Conservation (phyloP, 2,888 invertebrate genomes). For the Eubasilissa splendida region DNA sequence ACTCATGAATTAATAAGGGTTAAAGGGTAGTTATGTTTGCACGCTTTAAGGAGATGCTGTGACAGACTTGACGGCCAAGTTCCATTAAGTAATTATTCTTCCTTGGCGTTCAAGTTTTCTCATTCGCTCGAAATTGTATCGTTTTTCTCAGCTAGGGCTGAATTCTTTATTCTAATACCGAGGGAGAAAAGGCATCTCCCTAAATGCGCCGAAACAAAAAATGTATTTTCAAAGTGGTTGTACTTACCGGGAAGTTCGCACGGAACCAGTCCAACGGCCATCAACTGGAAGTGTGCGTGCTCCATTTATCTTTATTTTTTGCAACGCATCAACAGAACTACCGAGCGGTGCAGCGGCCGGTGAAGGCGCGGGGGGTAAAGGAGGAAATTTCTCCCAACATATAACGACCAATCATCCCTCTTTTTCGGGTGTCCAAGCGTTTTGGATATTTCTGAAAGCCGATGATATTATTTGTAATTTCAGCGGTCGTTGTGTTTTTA, state of each 20-base stretch:
- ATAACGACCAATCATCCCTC: constrained; percentile 57
- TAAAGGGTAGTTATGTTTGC: too few relatives aligned
- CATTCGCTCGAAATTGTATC: neutral
- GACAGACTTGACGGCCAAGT: neutral
- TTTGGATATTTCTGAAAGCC: too few relatives aligned
- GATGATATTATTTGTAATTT: neutral
- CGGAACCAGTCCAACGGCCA: neutral
- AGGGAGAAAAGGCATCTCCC: neutral
- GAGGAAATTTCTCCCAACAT: constrained; percentile 44
- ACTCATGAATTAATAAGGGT: too few relatives aligned
- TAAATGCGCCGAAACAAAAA: constrained; percentile 1
- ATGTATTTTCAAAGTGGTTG: neutral
- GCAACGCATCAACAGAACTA: constrained; percentile 39
- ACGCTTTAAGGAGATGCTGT: neutral
- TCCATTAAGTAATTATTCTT: constrained; percentile 28
- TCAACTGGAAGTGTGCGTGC: constrained; percentile 41
- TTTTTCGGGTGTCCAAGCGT: neutral
- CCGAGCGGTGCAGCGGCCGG: neutral
- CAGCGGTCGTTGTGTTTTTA: too few relatives aligned
- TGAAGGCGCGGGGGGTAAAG: constrained; percentile 1
- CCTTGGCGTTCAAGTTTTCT: constrained; percentile 15
- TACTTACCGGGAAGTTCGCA: neutral
- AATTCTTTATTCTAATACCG: constrained; percentile 2
- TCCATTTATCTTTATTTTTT: constrained; percentile 55
- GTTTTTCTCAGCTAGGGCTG: neutral